Conservation (phyloP, 1,140 invertebrate species). For the Leptopilina boulardi region DNA sequence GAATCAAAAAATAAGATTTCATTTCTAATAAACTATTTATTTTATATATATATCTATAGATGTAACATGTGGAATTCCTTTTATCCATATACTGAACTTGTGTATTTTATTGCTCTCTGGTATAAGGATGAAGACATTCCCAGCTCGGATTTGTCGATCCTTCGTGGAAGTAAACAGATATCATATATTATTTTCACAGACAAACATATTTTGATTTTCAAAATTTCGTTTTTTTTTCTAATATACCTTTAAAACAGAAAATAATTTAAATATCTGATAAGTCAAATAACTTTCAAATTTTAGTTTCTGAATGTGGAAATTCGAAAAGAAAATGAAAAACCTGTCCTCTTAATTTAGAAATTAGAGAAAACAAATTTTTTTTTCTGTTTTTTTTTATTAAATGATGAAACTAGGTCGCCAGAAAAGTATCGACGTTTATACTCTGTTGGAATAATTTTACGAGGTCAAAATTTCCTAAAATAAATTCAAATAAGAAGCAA, state of each 20-base stretch:
- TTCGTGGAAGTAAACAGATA: neutral
- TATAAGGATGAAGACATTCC: constrained; percentile 3
- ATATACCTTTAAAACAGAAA: too few species aligned
- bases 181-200: constrained; percentile 8
- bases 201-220: constrained; percentile 18
- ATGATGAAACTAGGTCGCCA: neutral
- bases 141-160: constrained; percentile 8
- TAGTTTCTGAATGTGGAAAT: too few species aligned
- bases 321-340: too few species aligned
- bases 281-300: too few species aligned
- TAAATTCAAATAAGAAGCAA: neutral
- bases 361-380: neutral
- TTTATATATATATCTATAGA: neutral
- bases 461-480: constrained; percentile 6
- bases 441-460: neutral
- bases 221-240: too few species aligned
- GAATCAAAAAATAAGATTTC: too few species aligned
- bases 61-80: neutral
- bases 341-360: neutral
- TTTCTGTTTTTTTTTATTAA: neutral
- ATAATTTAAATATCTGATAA: neutral
- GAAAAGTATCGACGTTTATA: neutral
- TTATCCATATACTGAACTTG: neutral
- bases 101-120: neutral
- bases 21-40: neutral